Base-by-base conservation (phyloP, 2,113 vertebrate species). In the Hemibates koningsi region DNA sequence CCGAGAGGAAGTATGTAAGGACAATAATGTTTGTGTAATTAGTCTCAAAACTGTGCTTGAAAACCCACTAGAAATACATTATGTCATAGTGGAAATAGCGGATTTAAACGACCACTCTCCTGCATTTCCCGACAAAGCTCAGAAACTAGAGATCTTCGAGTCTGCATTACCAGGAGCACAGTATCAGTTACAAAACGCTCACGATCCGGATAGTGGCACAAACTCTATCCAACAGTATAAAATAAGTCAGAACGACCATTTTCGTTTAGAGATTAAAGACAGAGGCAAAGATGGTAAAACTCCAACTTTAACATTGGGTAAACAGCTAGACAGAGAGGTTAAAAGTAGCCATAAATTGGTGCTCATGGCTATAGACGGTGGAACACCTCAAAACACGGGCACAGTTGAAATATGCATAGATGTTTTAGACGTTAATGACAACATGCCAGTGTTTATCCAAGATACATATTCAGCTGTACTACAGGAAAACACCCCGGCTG, bases 41-140 rank as follows among this genome's bases (percentile, higher is more conserved):
- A 94, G 91, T 9, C 78, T 94, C 48, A 92, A 95, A 78, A 90
- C 90, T 0, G 91, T 96, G 0, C 68, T 97, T 27, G 93, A 95
- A 24, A 92, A 95, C 34, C 97, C 97, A 29, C 90, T 97, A 48
- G 96, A 97, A 88, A 93, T 98, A 14, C 97, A 97, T 88, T 96
- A 97, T 12, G 94, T 97, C 43, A 91, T 95, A 11, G 95, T 97
- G 59, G 96, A 97, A 54, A 89, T 98, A 86, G 92, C 82, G 8
- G 97, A 98, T 79, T 88, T 97, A 38, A 97, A 98, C 21, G 97
- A 98, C 81, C 96, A 97, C 9, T 89, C 95, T 1, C 97, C 96
- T 0, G 5, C 84, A 8, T 97, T 98, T 84, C 91, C 95, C 1
- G 93, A 91, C 1, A 90, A 81, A 63, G 90, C 89, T 32, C 94